Evolutionary conservation across 2,113 vertebrate species (phyloP).

Genomic region (Isichthys henryi): DNA sequence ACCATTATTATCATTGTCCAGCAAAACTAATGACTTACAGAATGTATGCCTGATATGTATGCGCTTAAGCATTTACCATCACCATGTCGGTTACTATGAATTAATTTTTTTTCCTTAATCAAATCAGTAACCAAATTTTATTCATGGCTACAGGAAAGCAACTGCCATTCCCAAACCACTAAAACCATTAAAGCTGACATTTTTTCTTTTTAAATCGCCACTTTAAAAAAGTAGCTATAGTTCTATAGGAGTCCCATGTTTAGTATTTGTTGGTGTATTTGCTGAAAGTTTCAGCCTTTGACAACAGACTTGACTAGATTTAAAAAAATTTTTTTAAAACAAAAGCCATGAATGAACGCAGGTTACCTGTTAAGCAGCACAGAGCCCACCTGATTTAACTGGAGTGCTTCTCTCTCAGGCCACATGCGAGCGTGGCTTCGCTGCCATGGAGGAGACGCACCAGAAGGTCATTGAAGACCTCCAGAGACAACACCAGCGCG

Average conservation of each 20-base stretch:
- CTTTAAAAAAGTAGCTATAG: neutral
- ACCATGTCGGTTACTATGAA: neutral
- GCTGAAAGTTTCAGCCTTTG: neutral
- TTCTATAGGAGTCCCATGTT: neutral
- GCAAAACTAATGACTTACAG: neutral
- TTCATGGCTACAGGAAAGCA: neutral
- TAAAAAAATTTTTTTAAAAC: neutral
- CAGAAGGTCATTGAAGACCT: conserved; percentile 92
- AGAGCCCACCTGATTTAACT: neutral
- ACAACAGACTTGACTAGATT: neutral
- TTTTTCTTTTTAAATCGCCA: neutral
- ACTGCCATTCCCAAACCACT: neutral
- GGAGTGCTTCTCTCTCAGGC: conserved; percentile 58
- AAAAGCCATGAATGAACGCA: neutral
- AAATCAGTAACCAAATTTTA: neutral
- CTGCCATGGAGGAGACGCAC: conserved; percentile 95
- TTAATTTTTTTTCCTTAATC: neutral
- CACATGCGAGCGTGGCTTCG: conserved; percentile 92
- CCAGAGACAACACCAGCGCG: conserved; percentile 89
- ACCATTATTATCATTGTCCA: neutral
- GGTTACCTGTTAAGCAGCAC: neutral
- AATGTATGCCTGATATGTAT: neutral
- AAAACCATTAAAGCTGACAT: neutral
- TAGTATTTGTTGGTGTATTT: neutral
- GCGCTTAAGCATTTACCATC: neutral